Base-by-base conservation (phyloP, 2,888 invertebrate species). In the Girardia tigrina region DNA sequence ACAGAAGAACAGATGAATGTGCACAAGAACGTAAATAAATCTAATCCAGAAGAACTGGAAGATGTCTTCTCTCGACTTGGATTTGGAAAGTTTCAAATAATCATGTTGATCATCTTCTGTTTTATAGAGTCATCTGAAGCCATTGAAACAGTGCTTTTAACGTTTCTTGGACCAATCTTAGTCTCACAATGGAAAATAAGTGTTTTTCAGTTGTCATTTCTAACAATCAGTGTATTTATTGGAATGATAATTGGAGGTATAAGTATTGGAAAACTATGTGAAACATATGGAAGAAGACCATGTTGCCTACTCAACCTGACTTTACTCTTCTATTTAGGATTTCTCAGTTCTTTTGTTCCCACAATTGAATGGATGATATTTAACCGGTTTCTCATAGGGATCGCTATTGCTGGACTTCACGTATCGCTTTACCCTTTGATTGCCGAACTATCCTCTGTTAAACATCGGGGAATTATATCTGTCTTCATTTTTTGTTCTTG, bases 231-330 rank as follows among this genome's bases (percentile, higher is more conserved):
- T 28, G 75, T 84, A 26, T 84, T 84, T 77, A 78, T 82, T 71
- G 84, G 84, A 0, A 83, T 84, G 83, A 81, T 81, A 72, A 76
- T 80, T n/a, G 81, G 81, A 56, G 82, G 82, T 0, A 81, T 82
- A 6, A 28, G 82, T n/a, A 81, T 81, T 80, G 83, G 84, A 2
- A 78, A 79, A 23, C 78, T 81, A 74, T 81, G 82, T 0, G 83
- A 84, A 75, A 80, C 78, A 74, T 82, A 79, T 78, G 84, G 84
- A 1, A 78, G 83, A 76, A 79, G 80, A 77, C 79, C 79, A 16
- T 28, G 42, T 23, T 26, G n/a, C 14, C 4, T 26, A 6, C 12
- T 42, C 2, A 4, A 1, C 42, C n/a, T 8, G 2, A 6, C 14
- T 12, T 42, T 77, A 0, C 42, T 42, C 42, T n/a, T 42, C 42